phyloP scores from a whole-genome alignment of 2,888 invertebrate species.

The Ctenicera cuprea region DNA sequence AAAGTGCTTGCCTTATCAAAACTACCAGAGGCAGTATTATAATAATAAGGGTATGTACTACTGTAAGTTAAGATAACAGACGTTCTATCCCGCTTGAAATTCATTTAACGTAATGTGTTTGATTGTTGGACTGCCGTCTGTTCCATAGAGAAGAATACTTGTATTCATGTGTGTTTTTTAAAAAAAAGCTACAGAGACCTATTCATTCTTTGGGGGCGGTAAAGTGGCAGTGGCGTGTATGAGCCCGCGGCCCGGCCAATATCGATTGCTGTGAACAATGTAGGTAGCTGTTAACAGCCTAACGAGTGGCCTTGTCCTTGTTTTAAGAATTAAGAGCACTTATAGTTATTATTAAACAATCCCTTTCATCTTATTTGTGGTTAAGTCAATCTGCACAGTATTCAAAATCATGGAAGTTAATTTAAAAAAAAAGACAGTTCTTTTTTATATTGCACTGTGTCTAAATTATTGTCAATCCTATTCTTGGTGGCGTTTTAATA shows the following conservation, averaged over 20 bases:
- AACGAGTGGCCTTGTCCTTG: conserved; percentile 50
- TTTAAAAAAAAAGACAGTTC: too few species aligned
- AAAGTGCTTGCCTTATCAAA: background rate
- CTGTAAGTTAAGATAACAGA: too few species aligned
- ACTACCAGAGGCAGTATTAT: background rate
- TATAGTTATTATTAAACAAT: conserved; percentile 25
- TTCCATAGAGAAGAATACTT: background rate
- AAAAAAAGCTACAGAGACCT: background rate
- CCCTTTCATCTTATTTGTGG: conserved; percentile 8
- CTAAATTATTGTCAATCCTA: too few species aligned
- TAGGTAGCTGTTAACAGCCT: conserved; percentile 52
- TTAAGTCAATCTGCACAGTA: background rate
- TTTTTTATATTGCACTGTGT: too few species aligned
- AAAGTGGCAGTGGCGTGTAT: conserved; percentile 37
- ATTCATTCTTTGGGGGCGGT: background rate
- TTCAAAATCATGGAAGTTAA: too few species aligned
- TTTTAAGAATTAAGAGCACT: conserved; percentile 45
- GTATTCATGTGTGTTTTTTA: background rate
- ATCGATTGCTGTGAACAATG: conserved; percentile 51
- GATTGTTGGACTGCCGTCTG: background rate
- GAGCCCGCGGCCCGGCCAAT: conserved; percentile 48
- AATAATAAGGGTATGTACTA: too few species aligned
- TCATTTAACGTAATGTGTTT: too few species aligned
- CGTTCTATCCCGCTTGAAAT: too few species aligned
- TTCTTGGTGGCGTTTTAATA: too few species aligned